Evolutionary conservation across 1,140 invertebrate species (phyloP), one percentile per base, ranked within the genome.

Genomic region (Drosophila parvula): DNA sequence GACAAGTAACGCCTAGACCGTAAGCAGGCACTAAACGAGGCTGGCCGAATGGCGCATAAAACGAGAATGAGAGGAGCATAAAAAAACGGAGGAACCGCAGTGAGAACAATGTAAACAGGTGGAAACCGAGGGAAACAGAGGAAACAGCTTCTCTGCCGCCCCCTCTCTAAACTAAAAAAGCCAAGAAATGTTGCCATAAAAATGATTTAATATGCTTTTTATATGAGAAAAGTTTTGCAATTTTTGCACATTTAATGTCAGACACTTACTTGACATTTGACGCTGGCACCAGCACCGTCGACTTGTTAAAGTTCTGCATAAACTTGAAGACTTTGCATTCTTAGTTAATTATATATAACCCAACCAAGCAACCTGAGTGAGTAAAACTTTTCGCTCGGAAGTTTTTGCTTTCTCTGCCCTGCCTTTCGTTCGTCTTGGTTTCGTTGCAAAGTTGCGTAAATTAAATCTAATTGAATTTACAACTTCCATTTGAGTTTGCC

Each of bases 201-300:
- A 78, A 78, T 78, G 75, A 78, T 78, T 78, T 78, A 78, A 78
- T 78, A 78, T 55, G 75, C 74, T 71, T 78, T 78, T 78, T 78
- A 78, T 78, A 78, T 78, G 75, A 78, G 75, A 78, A 78, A 78
- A 78, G 74, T 78, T 78, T 78, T 69, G 75, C 75, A 78, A 78
- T 78, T 78, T 78, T 78, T 78, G 65, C 75, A 78, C 75, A 78
- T 78, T 78, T 68, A 77, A 77, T 68, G 55, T 56, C 63, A 53
- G 74, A 44, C 74, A 70, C 64, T 78, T 55, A 63, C 75, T 78
- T 78, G 75, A 78, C 75, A 78, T 70, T 77, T 78, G 74, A 70
- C 67, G 74, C 44, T 30, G 47, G 41, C 41, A 14, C 30, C 30
- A 18, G 16, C 51, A 18, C 14, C 32, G 18, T 27, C 32, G 40